Conservation (phyloP, 1,140 invertebrate genomes). For the Drosophila tropicalis region DNA sequence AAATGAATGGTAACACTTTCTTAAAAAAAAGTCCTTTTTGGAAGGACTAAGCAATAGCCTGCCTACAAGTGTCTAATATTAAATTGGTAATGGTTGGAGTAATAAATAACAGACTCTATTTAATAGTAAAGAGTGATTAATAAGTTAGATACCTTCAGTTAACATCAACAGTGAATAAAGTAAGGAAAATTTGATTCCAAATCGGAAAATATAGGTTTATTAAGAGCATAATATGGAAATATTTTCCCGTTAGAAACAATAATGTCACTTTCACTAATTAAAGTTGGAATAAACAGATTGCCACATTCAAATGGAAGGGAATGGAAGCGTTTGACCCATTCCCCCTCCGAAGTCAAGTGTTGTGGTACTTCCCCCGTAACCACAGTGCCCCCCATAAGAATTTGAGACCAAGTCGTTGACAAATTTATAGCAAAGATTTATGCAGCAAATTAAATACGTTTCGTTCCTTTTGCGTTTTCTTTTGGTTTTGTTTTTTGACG, state of each 20-base stretch:
- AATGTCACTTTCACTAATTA: slow-evolving; percentile 8
- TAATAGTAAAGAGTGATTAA: too few relatives aligned
- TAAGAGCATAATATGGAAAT: background rate
- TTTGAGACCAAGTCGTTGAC: slow-evolving; percentile 26
- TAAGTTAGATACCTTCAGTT: too few relatives aligned
- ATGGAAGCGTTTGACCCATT: too few relatives aligned
- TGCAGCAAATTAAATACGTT: slow-evolving; percentile 60
- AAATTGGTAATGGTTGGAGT: too few relatives aligned
- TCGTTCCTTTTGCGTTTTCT: slow-evolving; percentile 27
- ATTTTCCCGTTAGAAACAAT: background rate
- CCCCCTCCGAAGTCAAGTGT: background rate
- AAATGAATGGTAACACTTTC: too few relatives aligned
- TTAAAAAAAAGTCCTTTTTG: too few relatives aligned
- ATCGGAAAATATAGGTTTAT: too few relatives aligned
- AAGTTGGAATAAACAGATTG: slow-evolving; percentile 1
- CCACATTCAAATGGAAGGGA: background rate
- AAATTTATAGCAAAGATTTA: slow-evolving; percentile 55
- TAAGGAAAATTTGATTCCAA: too few relatives aligned
- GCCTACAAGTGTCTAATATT: too few relatives aligned
- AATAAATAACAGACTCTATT: too few relatives aligned
- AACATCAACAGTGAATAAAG: too few relatives aligned
- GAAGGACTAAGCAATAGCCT: too few relatives aligned
- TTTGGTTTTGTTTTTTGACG: slow-evolving; percentile 23
- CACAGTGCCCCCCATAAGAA: background rate
- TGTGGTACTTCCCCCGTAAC: background rate